Percentiles rank a stretch among this genome's conserved stretches.
These are phyloP conservation scores for Henricia sp. DNA, from an alignment of 53 echinoderm and acorn worm genomes.

Conservation along the genomic window DNA sequence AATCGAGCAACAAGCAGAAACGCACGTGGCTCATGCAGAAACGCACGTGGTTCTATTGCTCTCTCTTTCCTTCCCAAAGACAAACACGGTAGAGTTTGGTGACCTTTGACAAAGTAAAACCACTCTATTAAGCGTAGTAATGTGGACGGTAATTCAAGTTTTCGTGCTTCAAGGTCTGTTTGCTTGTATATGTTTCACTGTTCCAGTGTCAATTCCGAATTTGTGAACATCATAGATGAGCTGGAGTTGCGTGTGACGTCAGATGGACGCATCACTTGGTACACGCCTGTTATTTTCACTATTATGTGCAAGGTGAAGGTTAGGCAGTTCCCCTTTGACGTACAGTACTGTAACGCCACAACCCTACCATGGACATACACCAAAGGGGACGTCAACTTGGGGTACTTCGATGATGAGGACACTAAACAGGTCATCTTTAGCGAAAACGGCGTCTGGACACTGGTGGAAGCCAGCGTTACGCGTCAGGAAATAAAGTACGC, in stretches of 20 bases:
- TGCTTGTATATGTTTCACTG: neutral
- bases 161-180: neutral
- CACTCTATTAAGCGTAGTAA: neutral
- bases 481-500: conserved; percentile 25
- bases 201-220: conserved; percentile 64
- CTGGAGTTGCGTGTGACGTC: conserved; percentile 42
- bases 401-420: conserved; percentile 57
- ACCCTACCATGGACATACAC: conserved; percentile 71
- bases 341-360: conserved; percentile 63
- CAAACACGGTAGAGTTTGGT: no score
- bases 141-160: neutral
- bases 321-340: conserved; percentile 71
- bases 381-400: conserved; percentile 31
- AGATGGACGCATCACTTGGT: conserved; percentile 62
- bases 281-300: conserved; percentile 58
- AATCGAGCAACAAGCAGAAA: no score
- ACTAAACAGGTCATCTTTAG: conserved; percentile 62
- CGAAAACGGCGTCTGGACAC: conserved; percentile 84
- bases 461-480: conserved; percentile 10
- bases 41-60: no score
- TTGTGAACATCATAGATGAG: conserved; percentile 40
- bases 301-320: conserved; percentile 76
- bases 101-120: neutral
- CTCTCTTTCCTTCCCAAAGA: neutral
- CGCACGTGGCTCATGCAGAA: neutral